Conservation (phyloP, 1,140 invertebrate species). For the Drusus annulatus region DNA sequence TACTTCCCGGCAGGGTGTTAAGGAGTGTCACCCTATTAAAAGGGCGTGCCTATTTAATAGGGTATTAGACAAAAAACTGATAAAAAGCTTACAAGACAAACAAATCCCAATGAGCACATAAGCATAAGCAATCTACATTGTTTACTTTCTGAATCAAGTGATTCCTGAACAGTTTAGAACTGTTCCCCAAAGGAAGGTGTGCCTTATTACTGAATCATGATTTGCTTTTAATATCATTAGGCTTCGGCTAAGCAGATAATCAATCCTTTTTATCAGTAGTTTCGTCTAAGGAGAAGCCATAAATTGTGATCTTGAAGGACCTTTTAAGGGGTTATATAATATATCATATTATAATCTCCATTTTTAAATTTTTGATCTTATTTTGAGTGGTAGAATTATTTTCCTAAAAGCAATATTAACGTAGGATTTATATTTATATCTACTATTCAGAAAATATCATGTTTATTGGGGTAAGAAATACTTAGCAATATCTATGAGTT, state of each 20-base stretch:
- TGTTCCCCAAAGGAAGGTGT: no score
- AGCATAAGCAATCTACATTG: no score
- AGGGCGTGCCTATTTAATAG: conserved; percentile 10
- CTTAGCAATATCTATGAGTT: no score
- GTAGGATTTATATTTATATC: conserved; percentile 42
- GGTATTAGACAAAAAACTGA: conserved; percentile 25
- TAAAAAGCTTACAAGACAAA: conserved; percentile 3
- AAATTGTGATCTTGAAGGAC: conserved; percentile 57
- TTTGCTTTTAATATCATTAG: no score
- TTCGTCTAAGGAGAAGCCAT: conserved; percentile 51
- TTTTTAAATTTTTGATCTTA: conserved; percentile 39
- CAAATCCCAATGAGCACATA: neutral
- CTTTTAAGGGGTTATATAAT: conserved; percentile 38
- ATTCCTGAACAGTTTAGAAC: no score
- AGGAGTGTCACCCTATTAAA: conserved; percentile 7
- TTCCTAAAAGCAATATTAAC: conserved; percentile 50
- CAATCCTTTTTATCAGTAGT: conserved; percentile 6
- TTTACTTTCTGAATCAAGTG: no score
- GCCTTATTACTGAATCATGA: no score
- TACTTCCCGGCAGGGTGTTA: neutral
- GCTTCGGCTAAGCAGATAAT: neutral
- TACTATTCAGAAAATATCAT: conserved; percentile 32
- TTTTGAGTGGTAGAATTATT: conserved; percentile 33
- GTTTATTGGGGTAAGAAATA: conserved; percentile 29
- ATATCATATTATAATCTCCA: conserved; percentile 23